Conservation (phyloP, 2,888 invertebrate genomes). For the Zaprionus lineosus region DNA sequence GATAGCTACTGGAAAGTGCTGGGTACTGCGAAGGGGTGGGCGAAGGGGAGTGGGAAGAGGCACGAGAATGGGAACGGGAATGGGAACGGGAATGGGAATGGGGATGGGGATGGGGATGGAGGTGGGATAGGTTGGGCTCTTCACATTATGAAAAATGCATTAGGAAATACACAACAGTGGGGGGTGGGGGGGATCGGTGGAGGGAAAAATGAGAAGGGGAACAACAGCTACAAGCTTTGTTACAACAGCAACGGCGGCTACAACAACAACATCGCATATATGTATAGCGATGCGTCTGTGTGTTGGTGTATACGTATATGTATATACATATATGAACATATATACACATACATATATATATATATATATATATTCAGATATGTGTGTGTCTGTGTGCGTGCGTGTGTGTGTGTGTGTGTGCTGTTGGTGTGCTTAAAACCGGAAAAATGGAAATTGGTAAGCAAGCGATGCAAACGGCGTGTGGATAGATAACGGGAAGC, state of each 20-base stretch:
- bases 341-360: no score
- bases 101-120: background rate
- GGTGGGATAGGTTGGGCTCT: background rate
- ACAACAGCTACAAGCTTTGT: conserved; percentile 15
- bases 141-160: conserved; percentile 55
- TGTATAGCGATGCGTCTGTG: background rate
- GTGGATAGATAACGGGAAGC: conserved; percentile 32
- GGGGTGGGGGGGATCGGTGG: conserved; percentile 40
- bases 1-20: no score
- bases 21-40: no score
- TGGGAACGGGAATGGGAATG: no score
- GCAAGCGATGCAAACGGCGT: conserved; percentile 63
- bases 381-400: background rate
- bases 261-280: conserved; percentile 16
- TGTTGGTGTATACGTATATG: conserved; percentile 11
- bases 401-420: conserved; percentile 16
- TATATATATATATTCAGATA: background rate
- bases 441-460: conserved; percentile 75
- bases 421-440: conserved; percentile 62
- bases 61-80: no score
- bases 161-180: conserved; percentile 39
- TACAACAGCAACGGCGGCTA: conserved; percentile 20
- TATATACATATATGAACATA: conserved; percentile 5
- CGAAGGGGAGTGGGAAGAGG: no score
- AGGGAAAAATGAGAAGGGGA: conserved; percentile 13